These are phyloP conservation scores for Thereva unica DNA, from an alignment of 2,888 invertebrate species.

Conservation along the genomic window DNA sequence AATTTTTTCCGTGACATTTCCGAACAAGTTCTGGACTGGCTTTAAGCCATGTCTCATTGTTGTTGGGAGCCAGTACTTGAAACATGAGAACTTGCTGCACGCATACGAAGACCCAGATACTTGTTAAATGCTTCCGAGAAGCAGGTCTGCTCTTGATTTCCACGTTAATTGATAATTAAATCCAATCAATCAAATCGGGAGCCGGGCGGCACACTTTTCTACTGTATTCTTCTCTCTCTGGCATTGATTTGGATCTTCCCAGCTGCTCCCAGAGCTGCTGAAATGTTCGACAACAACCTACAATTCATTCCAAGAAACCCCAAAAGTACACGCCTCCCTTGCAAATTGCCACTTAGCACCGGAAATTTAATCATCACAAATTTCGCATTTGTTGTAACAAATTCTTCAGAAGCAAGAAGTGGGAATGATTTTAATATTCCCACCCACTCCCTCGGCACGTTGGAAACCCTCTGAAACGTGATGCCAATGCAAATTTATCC, in stretches of 20 bases:
- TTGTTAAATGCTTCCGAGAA: slow-evolving; percentile 12
- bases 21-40: slow-evolving; percentile 3
- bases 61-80: slow-evolving; percentile 34
- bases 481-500: slow-evolving; percentile 35
- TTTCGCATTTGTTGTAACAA: slow-evolving; percentile 32
- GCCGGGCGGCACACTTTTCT: background rate
- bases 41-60: slow-evolving; percentile 5
- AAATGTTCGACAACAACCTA: background rate
- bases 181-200: slow-evolving; percentile 38
- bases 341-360: slow-evolving; percentile 26
- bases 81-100: slow-evolving; percentile 39
- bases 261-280: slow-evolving; percentile 4
- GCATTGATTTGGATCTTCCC: slow-evolving; percentile 10
- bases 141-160: slow-evolving; percentile 32
- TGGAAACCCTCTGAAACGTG: slow-evolving; percentile 23
- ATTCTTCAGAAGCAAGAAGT: slow-evolving; percentile 9
- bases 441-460: slow-evolving; percentile 14
- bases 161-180: slow-evolving; percentile 41
- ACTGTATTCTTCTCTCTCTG: too few species aligned
- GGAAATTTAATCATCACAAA: slow-evolving; percentile 29
- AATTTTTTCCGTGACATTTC: slow-evolving; percentile 23
- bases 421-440: slow-evolving; percentile 28
- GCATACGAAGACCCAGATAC: slow-evolving; percentile 15
- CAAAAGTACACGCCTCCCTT: background rate
- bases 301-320: background rate